Evolutionary conservation across 1,140 invertebrate genomes (phyloP), one percentile per base, ranked within the genome.

Genomic region (Medauroidea extradentata): DNA sequence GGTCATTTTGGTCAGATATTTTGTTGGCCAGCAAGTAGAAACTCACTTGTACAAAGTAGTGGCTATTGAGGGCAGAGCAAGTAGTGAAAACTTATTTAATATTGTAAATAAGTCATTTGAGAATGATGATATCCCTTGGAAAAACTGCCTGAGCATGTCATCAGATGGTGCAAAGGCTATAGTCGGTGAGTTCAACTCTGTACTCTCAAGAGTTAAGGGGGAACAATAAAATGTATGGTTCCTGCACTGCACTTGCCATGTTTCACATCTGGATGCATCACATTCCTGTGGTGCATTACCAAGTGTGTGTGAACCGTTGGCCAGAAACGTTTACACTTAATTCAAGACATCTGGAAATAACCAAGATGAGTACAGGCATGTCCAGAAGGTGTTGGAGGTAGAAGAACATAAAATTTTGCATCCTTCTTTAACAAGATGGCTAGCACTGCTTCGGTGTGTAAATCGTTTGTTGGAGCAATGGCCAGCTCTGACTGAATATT

Each of bases 341-440:
- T 46, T 46, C 24, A 46, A 46, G 19, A 53, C 34, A 53, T 24
- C 24, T 9, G 34, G 52, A 24, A 53, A 53, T 14, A 24, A 21
- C 9, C 52, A 53, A 39, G 24, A 19, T 41, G 23, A 53, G 5
- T 29, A 11, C 24, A 24, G 52, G 11, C 7, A 53, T 16, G 14
- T 27, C 4, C 52, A 53, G 3, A n/a, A 27, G 3, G 11, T 9
- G 25, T 39, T 41, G 14, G 52, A 53, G 3, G 14, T 29, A 16
- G 52, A 53, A 13, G 19, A 24, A 14, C 52, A 53, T 19, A 53
- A 53, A 39, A 53, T 53, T 42, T 42, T 53, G 38, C 8, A 21
- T 1, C 24, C 29, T 14, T 53, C 25, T 13, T 34, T 27, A 14
- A 53, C 52, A 11, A 24, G 24, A 14, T 53, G 52, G 52, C 29